phyloP scores from a whole-genome alignment of 2,888 invertebrate species.

The Ptilodon capucinus region DNA sequence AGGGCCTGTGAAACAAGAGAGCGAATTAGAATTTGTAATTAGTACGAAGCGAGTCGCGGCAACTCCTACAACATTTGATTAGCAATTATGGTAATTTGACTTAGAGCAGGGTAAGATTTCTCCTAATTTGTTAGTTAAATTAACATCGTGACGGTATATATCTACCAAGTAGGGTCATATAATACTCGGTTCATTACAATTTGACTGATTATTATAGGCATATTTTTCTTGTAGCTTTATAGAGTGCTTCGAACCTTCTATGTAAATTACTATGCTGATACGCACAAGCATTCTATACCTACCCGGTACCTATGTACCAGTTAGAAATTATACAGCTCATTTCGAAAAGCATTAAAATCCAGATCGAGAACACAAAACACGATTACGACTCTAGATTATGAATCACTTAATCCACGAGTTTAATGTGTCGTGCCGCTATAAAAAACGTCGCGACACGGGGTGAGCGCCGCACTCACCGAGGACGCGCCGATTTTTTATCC shows the following conservation, averaged over 20 bases:
- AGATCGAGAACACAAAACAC: constrained; percentile 29
- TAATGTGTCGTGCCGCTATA: constrained; percentile 48
- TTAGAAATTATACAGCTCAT: background rate
- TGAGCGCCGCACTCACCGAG: constrained; percentile 2
- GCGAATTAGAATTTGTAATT: constrained; percentile 82
- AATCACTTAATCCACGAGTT: constrained; percentile 58
- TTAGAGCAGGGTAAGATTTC: constrained; percentile 80
- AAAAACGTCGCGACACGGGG: constrained; percentile 22
- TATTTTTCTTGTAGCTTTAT: background rate
- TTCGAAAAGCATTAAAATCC: constrained; percentile 12
- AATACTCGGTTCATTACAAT: background rate
- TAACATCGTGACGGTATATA: constrained; percentile 64
- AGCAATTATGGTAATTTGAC: constrained; percentile 82
- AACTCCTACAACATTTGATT: constrained; percentile 80
- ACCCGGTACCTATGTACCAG: too few species aligned
- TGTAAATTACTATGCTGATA: too few species aligned
- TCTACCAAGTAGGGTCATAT: constrained; percentile 34
- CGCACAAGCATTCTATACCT: too few species aligned
- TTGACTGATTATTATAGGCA: background rate
- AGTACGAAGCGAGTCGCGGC: constrained; percentile 65
- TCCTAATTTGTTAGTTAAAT: constrained; percentile 80
- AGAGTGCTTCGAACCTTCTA: too few species aligned
- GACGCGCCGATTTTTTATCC: constrained; percentile 8
- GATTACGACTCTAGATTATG: constrained; percentile 42
- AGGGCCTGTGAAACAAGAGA: constrained; percentile 79